These are phyloP conservation scores for Liasis olivaceus DNA, from an alignment of 2,797 vertebrate genomes.

Conservation along the genomic window DNA sequence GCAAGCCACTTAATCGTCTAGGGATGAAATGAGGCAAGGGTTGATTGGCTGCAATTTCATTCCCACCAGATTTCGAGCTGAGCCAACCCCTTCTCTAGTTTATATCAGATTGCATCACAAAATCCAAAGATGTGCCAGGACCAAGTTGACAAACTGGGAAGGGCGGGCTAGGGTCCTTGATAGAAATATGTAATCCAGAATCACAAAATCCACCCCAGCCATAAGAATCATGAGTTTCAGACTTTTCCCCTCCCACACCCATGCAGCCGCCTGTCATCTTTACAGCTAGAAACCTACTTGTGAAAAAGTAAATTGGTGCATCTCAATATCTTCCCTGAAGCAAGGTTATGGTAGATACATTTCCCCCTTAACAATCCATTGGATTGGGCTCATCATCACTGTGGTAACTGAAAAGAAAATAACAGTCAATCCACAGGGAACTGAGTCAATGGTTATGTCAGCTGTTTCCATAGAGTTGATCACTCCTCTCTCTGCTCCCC, in stretches of 20 bases:
- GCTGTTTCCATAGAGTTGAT: conserved; percentile 24
- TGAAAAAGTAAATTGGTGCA: neutral
- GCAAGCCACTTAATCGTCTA: no score
- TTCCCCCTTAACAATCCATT: neutral
- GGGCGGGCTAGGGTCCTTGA: no score
- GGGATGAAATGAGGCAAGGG: no score
- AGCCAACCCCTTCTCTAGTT: no score
- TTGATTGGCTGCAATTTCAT: no score
- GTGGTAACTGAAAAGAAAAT: conserved; percentile 7
- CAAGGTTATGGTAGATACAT: neutral
- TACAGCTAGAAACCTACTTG: neutral
- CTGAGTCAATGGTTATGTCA: neutral
- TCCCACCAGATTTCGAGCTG: no score
- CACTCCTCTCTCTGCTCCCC: conserved; percentile 11
- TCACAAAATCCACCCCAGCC: neutral
- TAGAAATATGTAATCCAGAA: no score
- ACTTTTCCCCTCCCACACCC: no score
- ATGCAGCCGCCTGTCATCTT: neutral
- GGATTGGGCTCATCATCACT: conserved; percentile 10
- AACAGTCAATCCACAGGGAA: neutral
- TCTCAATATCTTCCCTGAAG: neutral
- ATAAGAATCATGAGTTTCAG: neutral
- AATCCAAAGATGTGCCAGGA: neutral
- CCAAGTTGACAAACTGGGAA: no score
- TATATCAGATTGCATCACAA: neutral